Percentiles rank a stretch among this genome's conserved stretches.
These are phyloP conservation scores for Dasyprocta punctata DNA, from an alignment of 2,113 vertebrate genomes.

Conservation along the genomic window DNA sequence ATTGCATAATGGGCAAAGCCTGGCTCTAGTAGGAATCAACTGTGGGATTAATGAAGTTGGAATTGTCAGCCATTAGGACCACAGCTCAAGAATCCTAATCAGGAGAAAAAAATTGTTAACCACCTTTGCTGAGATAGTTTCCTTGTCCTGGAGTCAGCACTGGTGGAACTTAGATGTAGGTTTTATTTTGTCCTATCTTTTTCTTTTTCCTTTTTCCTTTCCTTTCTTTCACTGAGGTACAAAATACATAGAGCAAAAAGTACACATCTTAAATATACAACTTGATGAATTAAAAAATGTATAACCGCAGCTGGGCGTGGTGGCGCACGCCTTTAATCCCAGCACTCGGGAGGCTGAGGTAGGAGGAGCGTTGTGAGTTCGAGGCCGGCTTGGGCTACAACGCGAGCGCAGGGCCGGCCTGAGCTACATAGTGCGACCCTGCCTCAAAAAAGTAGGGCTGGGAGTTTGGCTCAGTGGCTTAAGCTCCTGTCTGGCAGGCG, in stretches of 20 bases:
- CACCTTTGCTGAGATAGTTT: neutral
- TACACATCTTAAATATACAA: neutral
- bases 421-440: no score
- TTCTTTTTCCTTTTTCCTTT: neutral
- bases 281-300: no score
- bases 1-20: neutral
- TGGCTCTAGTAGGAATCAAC: neutral
- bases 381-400: no score
- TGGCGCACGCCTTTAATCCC: no score
- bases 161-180: neutral
- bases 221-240: neutral
- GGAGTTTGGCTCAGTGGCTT: no score
- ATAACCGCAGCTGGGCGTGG: no score
- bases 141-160: neutral
- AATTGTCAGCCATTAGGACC: neutral
- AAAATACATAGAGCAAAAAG: neutral
- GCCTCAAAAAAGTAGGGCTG: no score
- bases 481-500: no score
- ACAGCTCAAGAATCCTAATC: neutral
- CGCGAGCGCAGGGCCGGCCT: no score
- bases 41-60: neutral
- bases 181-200: neutral
- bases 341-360: no score
- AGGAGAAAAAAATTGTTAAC: neutral
- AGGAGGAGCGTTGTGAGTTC: no score